A percentile compares a stretch with the other conserved stretches of the same genome.
Conservation (phyloP, 2,888 invertebrate species). For the Erpobdella octoculata region DNA sequence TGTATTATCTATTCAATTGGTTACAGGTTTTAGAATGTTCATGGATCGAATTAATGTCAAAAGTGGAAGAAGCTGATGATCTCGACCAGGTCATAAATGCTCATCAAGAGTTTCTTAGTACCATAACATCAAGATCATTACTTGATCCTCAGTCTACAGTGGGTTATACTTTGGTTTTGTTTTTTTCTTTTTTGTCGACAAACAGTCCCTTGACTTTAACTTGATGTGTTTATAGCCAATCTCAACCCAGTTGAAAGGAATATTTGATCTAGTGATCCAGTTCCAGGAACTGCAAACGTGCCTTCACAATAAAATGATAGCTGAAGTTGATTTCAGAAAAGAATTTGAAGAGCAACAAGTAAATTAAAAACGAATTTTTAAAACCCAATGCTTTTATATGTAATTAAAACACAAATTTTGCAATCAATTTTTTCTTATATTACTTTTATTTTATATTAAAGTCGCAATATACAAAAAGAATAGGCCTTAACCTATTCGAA, state of each 20-base stretch:
- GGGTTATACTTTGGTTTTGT: neutral
- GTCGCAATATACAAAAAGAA: too few relatives aligned
- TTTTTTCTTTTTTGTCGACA: neutral
- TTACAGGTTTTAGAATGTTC: slow-evolving; percentile 71
- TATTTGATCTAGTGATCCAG: slow-evolving; percentile 71
- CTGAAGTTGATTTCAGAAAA: slow-evolving; percentile 33
- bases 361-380: slow-evolving; percentile 40
- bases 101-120: slow-evolving; percentile 73
- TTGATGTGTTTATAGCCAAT: slow-evolving; percentile 55
- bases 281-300: slow-evolving; percentile 66
- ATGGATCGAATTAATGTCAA: slow-evolving; percentile 74
- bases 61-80: slow-evolving; percentile 67
- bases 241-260: slow-evolving; percentile 65
- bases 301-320: slow-evolving; percentile 56
- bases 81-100: slow-evolving; percentile 79
- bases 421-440: too few relatives aligned
- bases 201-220: neutral
- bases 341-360: slow-evolving; percentile 26
- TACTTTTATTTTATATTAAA: too few relatives aligned
- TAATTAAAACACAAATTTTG: slow-evolving; percentile 39
- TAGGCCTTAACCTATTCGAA: too few relatives aligned
- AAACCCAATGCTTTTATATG: too few relatives aligned
- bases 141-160: slow-evolving; percentile 60
- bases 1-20: too few relatives aligned
- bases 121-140: slow-evolving; percentile 74